Conservation (phyloP, 2,797 vertebrate genomes). For the Enteromius unitaeniatus region DNA sequence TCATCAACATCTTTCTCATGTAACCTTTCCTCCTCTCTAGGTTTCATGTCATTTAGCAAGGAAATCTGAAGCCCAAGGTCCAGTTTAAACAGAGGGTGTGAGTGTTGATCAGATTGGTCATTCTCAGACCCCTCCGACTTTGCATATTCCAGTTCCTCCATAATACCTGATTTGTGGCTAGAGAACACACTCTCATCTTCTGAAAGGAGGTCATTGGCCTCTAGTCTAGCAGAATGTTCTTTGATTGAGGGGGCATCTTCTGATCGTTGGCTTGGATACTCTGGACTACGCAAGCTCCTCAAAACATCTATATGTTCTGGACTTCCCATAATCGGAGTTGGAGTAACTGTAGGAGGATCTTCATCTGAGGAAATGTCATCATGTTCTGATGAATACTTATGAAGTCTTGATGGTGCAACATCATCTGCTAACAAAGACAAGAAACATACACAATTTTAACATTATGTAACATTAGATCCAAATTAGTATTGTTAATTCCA, state of each 20-base stretch:
- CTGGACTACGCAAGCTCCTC: conserved; percentile 65
- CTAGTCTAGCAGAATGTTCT: conserved; percentile 49
- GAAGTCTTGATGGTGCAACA: conserved; percentile 52
- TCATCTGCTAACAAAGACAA: conserved; percentile 60
- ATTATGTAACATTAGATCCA: neutral
- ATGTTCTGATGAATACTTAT: conserved; percentile 63
- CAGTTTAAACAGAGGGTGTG: conserved; percentile 73
- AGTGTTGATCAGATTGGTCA: conserved; percentile 66
- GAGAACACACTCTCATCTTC: conserved; percentile 64
- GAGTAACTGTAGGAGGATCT: conserved; percentile 71
- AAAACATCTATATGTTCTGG: conserved; percentile 70
- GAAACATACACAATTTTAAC: conserved; percentile 5
- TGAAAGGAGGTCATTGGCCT: conserved; percentile 57
- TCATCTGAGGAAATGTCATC: conserved; percentile 69
- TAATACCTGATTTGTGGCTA: conserved; percentile 77
- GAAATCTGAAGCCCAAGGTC: conserved; percentile 62
- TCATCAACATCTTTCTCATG: conserved; percentile 49
- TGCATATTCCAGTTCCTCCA: conserved; percentile 76
- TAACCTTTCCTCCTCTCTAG: conserved; percentile 51
- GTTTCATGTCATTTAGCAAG: neutral
- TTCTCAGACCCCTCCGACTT: conserved; percentile 69
- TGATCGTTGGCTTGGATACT: conserved; percentile 64
- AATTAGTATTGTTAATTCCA: neutral
- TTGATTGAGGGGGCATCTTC: conserved; percentile 52
- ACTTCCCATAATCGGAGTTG: conserved; percentile 69